phyloP scores from a whole-genome alignment of 2,113 vertebrate genomes.

The Phalacrocorax brasilianus region DNA sequence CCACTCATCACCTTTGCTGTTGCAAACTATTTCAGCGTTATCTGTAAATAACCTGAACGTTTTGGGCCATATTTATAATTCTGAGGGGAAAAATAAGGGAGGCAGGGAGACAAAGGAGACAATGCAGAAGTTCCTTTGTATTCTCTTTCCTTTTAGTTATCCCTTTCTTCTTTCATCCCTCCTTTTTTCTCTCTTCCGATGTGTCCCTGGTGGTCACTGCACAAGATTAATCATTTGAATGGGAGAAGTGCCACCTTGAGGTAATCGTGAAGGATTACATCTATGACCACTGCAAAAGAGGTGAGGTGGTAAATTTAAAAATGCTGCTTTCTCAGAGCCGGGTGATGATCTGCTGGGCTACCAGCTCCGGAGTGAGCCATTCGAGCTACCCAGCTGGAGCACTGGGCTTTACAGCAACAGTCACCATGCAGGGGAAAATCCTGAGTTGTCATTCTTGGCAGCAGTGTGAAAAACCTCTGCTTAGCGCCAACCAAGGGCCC shows the following conservation, averaged over 20 bases:
- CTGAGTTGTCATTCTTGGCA: neutral
- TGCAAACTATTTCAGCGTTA: neutral
- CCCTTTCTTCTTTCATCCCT: neutral
- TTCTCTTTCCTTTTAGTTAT: neutral
- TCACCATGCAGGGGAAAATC: neutral
- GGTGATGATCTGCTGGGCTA: neutral
- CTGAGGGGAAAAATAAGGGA: neutral
- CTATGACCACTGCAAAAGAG: neutral
- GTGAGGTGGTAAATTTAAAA: neutral
- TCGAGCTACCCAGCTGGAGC: neutral
- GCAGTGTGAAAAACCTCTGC: neutral
- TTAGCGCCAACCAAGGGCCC: neutral
- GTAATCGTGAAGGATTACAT: slow-evolving; percentile 3
- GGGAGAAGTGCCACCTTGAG: neutral
- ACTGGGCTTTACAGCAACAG: neutral
- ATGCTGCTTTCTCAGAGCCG: neutral
- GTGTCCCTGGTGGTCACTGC: neutral
- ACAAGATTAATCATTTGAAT: neutral
- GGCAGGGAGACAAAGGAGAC: neutral
- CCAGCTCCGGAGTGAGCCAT: neutral
- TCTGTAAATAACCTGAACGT: neutral
- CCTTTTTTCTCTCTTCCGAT: neutral
- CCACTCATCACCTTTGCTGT: neutral
- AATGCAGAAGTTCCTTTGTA: neutral
- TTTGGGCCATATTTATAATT: neutral